Percentiles rank a stretch among this genome's conserved stretches.
Conservation (phyloP, 2,113 vertebrate genomes). For the Microcebus tavaratra region DNA sequence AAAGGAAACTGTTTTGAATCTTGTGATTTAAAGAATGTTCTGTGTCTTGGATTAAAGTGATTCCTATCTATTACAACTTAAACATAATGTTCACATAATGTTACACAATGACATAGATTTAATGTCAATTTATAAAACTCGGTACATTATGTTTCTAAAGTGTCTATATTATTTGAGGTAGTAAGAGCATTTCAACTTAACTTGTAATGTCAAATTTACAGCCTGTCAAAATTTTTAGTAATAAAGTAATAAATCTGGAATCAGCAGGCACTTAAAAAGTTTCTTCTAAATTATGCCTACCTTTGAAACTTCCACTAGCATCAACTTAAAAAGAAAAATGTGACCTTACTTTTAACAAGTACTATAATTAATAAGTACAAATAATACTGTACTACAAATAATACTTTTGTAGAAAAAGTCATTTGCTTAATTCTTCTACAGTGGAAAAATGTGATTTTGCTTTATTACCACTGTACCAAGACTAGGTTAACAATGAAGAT, state of each 20-base stretch:
- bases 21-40: background rate
- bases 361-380: background rate
- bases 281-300: background rate
- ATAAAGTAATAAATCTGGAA: background rate
- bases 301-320: background rate
- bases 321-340: constrained; percentile 5
- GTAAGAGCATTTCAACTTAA: background rate
- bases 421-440: background rate
- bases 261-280: background rate
- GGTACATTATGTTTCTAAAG: background rate
- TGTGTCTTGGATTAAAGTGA: background rate
- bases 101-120: background rate
- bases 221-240: background rate
- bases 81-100: background rate
- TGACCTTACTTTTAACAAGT: background rate
- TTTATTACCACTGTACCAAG: background rate
- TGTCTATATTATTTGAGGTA: background rate
- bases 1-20: background rate
- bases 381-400: background rate
- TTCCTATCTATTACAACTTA: background rate
- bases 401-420: background rate
- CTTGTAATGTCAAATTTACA: background rate
- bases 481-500: background rate
- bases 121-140: background rate
- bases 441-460: background rate